Percentiles rank a stretch among this genome's conserved stretches.
Evolutionary conservation across 2,113 vertebrate genomes (phyloP).

Genomic region (Circaetus gallicus): DNA sequence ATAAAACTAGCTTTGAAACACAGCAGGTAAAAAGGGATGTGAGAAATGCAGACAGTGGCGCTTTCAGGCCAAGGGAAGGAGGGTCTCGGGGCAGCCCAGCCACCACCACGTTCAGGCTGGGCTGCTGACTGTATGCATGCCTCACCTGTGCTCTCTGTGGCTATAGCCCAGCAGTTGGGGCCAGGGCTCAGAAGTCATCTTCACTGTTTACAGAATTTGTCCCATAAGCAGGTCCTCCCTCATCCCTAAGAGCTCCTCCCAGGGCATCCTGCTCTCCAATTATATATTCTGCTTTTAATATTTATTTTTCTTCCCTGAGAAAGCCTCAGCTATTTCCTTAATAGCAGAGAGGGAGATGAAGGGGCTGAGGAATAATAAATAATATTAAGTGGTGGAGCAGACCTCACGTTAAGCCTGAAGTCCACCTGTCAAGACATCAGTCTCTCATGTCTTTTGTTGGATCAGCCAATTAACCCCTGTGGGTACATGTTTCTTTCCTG

Average conservation of each 20-base stretch:
- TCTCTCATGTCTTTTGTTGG: neutral
- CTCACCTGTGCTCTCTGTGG: neutral
- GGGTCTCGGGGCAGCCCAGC: accelerated
- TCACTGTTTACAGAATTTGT: neutral
- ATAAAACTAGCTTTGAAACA: neutral
- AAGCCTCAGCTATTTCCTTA: neutral
- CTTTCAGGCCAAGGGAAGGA: neutral
- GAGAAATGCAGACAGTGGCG: neutral
- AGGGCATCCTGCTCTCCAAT: neutral
- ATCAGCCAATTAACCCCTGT: neutral
- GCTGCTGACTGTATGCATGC: neutral
- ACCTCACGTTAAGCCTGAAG: neutral
- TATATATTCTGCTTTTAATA: neutral
- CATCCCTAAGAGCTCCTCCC: neutral
- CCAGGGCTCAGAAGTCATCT: neutral
- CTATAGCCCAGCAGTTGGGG: neutral
- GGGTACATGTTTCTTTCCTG: neutral
- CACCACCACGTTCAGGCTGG: neutral
- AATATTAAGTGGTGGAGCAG: neutral
- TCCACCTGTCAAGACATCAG: neutral
- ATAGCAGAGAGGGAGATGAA: neutral
- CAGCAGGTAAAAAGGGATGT: neutral
- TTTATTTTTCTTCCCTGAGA: neutral
- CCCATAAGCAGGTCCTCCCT: neutral
- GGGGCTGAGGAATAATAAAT: neutral